These are phyloP conservation scores for Dicerorhinus sumatrensis DNA, from an alignment of 2,113 vertebrate species.

Conservation along the genomic window DNA sequence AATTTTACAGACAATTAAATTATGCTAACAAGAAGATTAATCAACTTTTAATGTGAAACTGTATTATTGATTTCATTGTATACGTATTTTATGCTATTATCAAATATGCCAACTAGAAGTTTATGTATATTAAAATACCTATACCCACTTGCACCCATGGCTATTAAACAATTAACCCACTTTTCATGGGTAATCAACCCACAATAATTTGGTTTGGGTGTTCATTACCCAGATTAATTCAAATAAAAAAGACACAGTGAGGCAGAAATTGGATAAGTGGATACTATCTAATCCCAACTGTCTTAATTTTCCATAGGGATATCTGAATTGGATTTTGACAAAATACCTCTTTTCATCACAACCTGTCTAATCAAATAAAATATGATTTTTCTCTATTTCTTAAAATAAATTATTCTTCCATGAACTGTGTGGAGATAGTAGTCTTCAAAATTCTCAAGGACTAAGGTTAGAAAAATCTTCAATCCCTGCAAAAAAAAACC, in stretches of 20 bases:
- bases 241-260: conserved; percentile 82
- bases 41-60: conserved; percentile 82
- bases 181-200: conserved; percentile 86
- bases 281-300: conserved; percentile 80
- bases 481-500: no score
- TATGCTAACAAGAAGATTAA: conserved; percentile 79
- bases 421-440: conserved; percentile 33
- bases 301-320: conserved; percentile 80
- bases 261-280: conserved; percentile 84
- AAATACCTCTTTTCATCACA: conserved; percentile 69
- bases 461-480: neutral
- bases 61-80: conserved; percentile 78
- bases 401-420: conserved; percentile 68
- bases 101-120: conserved; percentile 79
- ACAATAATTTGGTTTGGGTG: conserved; percentile 84
- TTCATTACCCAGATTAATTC: conserved; percentile 86
- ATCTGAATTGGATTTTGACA: conserved; percentile 80
- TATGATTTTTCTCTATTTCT: conserved; percentile 63
- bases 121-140: conserved; percentile 81
- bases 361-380: conserved; percentile 63
- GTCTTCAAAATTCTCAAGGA: conserved; percentile 51
- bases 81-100: conserved; percentile 73
- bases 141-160: conserved; percentile 78
- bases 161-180: conserved; percentile 85
- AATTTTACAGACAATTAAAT: conserved; percentile 87